phyloP scores from a whole-genome alignment of 30 jellyfish, hydroid and myxozoan genomes.

The Nemopilema nomurai region DNA sequence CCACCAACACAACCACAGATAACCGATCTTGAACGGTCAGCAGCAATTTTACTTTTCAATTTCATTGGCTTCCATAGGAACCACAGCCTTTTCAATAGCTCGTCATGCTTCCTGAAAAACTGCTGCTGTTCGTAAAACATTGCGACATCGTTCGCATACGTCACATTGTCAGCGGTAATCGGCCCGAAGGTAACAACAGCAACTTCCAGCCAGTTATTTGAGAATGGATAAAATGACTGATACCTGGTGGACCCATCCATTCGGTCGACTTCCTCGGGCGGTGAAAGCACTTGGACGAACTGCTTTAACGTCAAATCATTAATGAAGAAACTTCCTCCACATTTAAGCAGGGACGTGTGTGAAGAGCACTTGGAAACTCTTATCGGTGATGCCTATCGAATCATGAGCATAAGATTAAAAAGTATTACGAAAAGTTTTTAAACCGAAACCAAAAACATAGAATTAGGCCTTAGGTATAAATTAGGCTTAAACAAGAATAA shows the following conservation, averaged over 20 bases:
- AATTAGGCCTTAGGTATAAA: too few species aligned
- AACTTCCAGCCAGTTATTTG: conserved; percentile 93
- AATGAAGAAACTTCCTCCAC: conserved; percentile 87
- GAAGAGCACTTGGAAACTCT: conserved; percentile 82
- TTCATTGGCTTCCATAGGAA: conserved; percentile 83
- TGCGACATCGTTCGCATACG: conserved; percentile 1
- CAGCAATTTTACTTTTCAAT: conserved; percentile 58
- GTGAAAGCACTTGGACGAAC: conserved; percentile 72
- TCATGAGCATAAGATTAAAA: background rate
- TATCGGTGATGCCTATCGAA: conserved; percentile 84
- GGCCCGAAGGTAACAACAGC: conserved; percentile 91
- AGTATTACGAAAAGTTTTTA: background rate
- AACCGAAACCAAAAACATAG: too few species aligned
- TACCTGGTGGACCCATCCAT: conserved; percentile 40
- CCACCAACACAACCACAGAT: conserved; percentile 99
- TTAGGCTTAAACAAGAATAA: too few species aligned
- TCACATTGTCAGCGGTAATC: conserved; percentile 79
- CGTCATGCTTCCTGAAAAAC: conserved; percentile 78
- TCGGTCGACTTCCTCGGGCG: conserved; percentile 68
- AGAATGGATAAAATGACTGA: conserved; percentile 51
- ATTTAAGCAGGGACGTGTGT: conserved; percentile 32
- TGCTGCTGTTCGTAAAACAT: conserved; percentile 65
- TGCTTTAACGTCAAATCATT: conserved; percentile 74
- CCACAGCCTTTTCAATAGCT: conserved; percentile 79
- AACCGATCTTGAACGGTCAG: conserved; percentile 75